Base-by-base conservation (phyloP, 2,113 vertebrate species). In the Collichthys lucidus region DNA sequence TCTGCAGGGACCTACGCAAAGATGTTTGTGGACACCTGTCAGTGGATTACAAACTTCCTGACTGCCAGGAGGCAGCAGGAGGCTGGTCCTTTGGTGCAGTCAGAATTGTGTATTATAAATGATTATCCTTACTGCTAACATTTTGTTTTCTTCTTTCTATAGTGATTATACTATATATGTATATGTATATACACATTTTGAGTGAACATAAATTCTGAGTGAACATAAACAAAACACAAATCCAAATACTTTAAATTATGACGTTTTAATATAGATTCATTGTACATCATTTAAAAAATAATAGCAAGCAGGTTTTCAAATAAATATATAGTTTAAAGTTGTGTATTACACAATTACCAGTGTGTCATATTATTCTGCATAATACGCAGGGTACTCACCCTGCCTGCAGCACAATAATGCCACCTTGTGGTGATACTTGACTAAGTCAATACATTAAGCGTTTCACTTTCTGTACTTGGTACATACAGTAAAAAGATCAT, bases 401-500 rank as follows among this genome's bases (percentile, higher is more conserved):
- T 14, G 46, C 3, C 74, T 14, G 46, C 3, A 57, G 59, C 50
- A 74, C 61, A 83, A 83, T 49, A 4, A 5, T 62, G 31, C 61
- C 79, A 77, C 19, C 77, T 64, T 52, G 50, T 85, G 88, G 74
- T 75, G 2, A 78, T 80, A 71, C 12, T 53, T 87, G 61, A 79
- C 82, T 47, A 69, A 29, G 80, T 88, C 80, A 91, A 82, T 74
- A 80, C 80, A 83, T 0, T 5, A 31, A 62, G n/a, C 11, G 19
- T 68, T 74, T 55, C 11, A 57, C 75, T 60, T 68, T 79, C 31
- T 92, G 88, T 92, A 89, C 91, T 89, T 35, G 64, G 92, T 92
- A 93, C 92, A 93, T 87, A 90, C 85, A 74, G 89, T 86, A 88
- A 86, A 83, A 74, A n/a, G 22, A 64, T 3, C 16, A 19, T 83